These are phyloP conservation scores for Scaptomyza caliginosa DNA, from an alignment of 2,888 invertebrate genomes.

Conservation along the genomic window DNA sequence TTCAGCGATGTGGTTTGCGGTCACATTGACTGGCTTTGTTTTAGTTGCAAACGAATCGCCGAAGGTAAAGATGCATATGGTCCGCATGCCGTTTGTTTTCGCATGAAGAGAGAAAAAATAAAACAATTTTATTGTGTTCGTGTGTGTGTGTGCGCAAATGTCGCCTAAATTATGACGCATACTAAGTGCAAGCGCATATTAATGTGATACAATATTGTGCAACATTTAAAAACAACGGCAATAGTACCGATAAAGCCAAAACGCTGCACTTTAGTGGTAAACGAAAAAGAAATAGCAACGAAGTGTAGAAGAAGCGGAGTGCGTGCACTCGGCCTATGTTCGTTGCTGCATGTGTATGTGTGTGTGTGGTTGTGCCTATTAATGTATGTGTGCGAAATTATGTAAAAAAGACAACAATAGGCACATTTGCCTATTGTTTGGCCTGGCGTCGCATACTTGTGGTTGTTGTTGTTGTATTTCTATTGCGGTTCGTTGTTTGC, in stretches of 20 bases:
- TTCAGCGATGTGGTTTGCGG: conserved; percentile 1
- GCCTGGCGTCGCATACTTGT: conserved; percentile 27
- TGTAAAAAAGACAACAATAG: conserved; percentile 68
- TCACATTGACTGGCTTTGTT: conserved; percentile 26
- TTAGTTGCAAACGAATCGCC: conserved; percentile 60
- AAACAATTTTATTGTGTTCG: conserved; percentile 35
- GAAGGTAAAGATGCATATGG: conserved; percentile 36
- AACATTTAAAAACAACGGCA: conserved; percentile 41
- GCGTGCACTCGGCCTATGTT: conserved; percentile 59
- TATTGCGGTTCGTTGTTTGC: conserved; percentile 2
- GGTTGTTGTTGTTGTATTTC: conserved; percentile 19
- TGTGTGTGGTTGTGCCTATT: conserved; percentile 14
- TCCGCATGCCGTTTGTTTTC: conserved; percentile 29
- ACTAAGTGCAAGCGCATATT: conserved; percentile 56
- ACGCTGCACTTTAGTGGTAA: conserved; percentile 29
- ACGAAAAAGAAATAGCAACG: conserved; percentile 25
- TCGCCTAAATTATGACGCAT: conserved; percentile 70
- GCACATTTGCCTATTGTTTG: conserved; percentile 49
- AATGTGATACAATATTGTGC: conserved; percentile 50
- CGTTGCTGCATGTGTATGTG: conserved; percentile 28
- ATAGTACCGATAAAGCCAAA: conserved; percentile 26
- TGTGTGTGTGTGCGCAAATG: conserved; percentile 46
- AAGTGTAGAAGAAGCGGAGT: conserved; percentile 49
- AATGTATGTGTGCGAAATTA: conserved; percentile 63
- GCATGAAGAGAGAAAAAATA: conserved; percentile 33